Evolutionary conservation across 2,797 vertebrate species (phyloP).

Genomic region (Acrossocheilus fasciatus): DNA sequence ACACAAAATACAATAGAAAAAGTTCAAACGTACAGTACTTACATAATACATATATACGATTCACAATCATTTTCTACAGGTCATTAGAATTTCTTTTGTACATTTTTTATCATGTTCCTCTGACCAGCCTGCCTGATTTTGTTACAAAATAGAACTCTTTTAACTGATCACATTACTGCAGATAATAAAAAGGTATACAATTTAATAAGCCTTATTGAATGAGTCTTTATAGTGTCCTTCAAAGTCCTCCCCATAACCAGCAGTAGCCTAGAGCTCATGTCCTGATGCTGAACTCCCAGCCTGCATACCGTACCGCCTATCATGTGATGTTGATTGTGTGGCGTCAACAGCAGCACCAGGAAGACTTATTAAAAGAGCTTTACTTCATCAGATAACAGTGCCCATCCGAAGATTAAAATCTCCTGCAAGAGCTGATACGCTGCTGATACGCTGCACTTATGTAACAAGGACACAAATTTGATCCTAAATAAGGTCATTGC

Average conservation of each 20-base stretch:
- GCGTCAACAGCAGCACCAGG: background rate
- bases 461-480: background rate
- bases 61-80: background rate
- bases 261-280: background rate
- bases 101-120: background rate
- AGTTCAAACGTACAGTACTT: background rate
- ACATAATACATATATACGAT: background rate
- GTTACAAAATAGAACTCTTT: background rate
- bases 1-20: background rate
- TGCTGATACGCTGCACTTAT: background rate
- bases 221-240: background rate
- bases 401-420: constrained; percentile 11
- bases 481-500: background rate
- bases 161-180: background rate
- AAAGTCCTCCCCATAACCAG: background rate
- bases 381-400: constrained; percentile 12
- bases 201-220: background rate
- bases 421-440: background rate
- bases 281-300: constrained; percentile 16
- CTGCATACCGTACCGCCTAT: background rate
- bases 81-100: background rate
- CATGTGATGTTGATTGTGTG: constrained; percentile 27
- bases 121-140: background rate
- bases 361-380: background rate
- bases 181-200: background rate